Conservation (phyloP, 2,113 vertebrate genomes). For the Xenus cinereus region DNA sequence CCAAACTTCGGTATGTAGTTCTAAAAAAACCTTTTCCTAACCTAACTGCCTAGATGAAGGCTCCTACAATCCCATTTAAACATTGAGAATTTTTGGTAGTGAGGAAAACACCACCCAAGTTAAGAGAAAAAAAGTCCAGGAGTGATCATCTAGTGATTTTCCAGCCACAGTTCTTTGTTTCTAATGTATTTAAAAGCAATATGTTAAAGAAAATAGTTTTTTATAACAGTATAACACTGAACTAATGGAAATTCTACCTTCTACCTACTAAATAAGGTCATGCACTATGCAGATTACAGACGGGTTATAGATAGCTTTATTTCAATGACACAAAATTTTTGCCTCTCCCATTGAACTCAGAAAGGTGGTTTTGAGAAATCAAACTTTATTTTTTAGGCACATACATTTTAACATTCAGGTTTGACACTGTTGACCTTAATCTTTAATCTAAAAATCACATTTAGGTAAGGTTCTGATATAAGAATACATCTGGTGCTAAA, state of each 20-base stretch:
- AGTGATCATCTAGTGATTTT: not conserved
- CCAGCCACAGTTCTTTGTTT: not conserved
- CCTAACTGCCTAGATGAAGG: not conserved
- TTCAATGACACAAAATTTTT: not conserved
- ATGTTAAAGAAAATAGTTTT: not conserved
- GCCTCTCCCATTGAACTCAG: not conserved
- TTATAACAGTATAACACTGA: not conserved
- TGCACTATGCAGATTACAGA: not conserved
- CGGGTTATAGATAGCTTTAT: not conserved
- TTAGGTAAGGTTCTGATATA: not conserved
- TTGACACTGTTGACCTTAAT: not conserved
- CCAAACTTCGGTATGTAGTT: rapidly evolving
- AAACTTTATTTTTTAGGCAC: not conserved
- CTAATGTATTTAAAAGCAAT: not conserved
- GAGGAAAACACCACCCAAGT: not conserved
- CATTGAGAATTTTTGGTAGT: not conserved
- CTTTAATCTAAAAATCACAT: not conserved
- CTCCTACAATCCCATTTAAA: not conserved
- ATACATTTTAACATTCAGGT: not conserved
- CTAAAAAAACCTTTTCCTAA: not conserved
- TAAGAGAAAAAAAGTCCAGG: not conserved
- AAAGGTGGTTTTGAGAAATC: not conserved
- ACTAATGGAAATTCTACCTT: not conserved
- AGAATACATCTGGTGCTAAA: not conserved
- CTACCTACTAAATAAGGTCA: not conserved